Conservation (phyloP, 2,888 invertebrate genomes). For the Phortica okadai region DNA sequence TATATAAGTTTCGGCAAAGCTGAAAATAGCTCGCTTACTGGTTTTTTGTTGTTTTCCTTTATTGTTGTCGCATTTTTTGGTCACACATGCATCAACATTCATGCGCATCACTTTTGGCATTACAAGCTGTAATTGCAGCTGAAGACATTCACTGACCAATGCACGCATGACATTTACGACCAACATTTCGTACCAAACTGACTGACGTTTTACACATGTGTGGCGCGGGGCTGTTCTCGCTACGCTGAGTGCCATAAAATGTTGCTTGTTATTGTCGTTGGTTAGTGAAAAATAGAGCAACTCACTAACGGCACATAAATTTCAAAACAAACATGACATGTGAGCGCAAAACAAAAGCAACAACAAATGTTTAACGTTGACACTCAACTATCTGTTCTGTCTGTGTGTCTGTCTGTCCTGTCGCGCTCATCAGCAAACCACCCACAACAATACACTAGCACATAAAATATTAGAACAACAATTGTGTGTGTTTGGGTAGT, state of each 20-base stretch:
- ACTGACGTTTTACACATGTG: slow-evolving; percentile 24
- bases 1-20: too few relatives aligned
- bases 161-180: slow-evolving; percentile 71
- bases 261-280: slow-evolving; percentile 42
- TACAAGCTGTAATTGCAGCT: slow-evolving; percentile 69
- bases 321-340: slow-evolving; percentile 57
- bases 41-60: background rate
- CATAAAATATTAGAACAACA: slow-evolving; percentile 54
- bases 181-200: slow-evolving; percentile 57
- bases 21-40: too few relatives aligned
- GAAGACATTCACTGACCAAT: slow-evolving; percentile 69
- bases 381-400: too few relatives aligned
- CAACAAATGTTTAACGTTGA: too few relatives aligned
- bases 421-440: background rate
- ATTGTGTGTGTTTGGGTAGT: background rate
- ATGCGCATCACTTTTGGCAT: slow-evolving; percentile 63
- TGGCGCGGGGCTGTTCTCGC: too few relatives aligned
- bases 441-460: slow-evolving; percentile 31
- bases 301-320: slow-evolving; percentile 70
- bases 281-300: slow-evolving; percentile 56
- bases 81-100: slow-evolving; percentile 66
- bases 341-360: too few relatives aligned
- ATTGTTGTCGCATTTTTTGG: slow-evolving; percentile 23
- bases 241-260: background rate
- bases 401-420: too few relatives aligned